Percentiles rank a stretch among this genome's conserved stretches.
These are phyloP conservation scores for Sakesphorus luctuosus DNA, from an alignment of 2,113 vertebrate species.

Conservation along the genomic window DNA sequence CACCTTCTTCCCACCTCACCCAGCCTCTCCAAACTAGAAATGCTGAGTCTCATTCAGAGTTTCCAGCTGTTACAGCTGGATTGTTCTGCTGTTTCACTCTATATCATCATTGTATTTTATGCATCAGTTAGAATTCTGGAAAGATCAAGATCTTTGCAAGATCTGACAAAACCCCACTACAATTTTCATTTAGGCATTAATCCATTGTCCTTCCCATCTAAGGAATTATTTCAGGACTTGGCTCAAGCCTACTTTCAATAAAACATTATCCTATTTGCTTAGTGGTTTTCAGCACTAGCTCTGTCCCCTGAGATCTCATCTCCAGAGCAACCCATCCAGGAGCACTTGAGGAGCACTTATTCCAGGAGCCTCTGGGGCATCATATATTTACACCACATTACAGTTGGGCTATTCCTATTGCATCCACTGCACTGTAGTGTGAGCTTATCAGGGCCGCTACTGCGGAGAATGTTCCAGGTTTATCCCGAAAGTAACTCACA, in stretches of 20 bases:
- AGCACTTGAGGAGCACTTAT: neutral
- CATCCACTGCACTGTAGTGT: neutral
- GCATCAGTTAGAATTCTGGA: neutral
- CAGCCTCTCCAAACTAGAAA: neutral
- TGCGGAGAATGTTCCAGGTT: neutral
- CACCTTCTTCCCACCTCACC: neutral
- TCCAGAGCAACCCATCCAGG: conserved; percentile 33
- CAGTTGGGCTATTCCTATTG: neutral
- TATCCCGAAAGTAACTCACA: neutral
- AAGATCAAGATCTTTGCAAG: neutral
- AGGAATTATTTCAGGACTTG: neutral
- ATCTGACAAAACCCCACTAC: neutral
- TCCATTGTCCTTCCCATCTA: neutral
- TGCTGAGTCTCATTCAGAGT: fast-evolving
- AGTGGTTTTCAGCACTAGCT: neutral
- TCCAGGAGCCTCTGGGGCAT: neutral
- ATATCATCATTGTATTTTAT: neutral
- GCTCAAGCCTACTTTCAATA: neutral
- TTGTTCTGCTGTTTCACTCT: neutral
- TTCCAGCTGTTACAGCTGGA: neutral
- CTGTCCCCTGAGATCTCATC: neutral
- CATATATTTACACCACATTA: neutral
- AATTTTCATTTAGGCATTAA: neutral
- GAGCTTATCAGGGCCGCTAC: neutral
- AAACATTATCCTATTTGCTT: neutral